Evolutionary conservation across 2,797 vertebrate genomes (phyloP).

Genomic region (Hyperoplus lanceolatus): DNA sequence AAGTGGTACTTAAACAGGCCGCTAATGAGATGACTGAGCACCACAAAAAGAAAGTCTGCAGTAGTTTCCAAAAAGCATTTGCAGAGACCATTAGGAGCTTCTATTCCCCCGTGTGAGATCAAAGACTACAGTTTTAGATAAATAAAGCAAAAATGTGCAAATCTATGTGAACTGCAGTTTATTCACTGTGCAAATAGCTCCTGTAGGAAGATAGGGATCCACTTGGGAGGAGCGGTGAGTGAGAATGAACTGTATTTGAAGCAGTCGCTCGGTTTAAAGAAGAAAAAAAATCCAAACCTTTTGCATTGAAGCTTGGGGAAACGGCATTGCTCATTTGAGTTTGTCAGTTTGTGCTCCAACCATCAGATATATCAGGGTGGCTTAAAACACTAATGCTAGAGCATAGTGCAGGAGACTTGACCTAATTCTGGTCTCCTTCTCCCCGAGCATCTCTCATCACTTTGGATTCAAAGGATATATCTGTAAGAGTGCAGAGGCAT

Average conservation of each 20-base stretch:
- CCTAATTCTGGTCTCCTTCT: slow-evolving; percentile 75
- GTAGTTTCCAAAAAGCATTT: slow-evolving; percentile 35
- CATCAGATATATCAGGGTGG: slow-evolving; percentile 61
- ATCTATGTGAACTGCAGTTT: slow-evolving; percentile 35
- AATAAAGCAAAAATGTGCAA: slow-evolving; percentile 44
- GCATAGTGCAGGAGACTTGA: slow-evolving; percentile 71
- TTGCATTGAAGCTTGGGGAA: slow-evolving; percentile 19
- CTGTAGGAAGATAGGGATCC: slow-evolving; percentile 10
- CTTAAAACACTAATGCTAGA: slow-evolving; percentile 67
- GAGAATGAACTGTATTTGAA: slow-evolving; percentile 23
- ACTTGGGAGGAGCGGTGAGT: slow-evolving; percentile 11
- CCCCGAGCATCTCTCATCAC: slow-evolving; percentile 57
- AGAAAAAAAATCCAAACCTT: slow-evolving; percentile 25
- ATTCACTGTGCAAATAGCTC: slow-evolving; percentile 44
- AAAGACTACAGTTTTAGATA: slow-evolving; percentile 57
- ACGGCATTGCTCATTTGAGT: slow-evolving; percentile 45
- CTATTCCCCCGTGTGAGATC: slow-evolving; percentile 29
- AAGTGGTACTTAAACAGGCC: not conserved
- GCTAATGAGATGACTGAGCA: slow-evolving; percentile 8
- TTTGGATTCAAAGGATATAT: slow-evolving; percentile 67
- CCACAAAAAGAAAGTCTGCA: slow-evolving; percentile 10
- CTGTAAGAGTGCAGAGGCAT: slow-evolving; percentile 46
- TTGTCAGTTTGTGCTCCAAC: slow-evolving; percentile 50
- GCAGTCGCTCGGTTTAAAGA: slow-evolving; percentile 2
- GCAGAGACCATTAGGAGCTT: slow-evolving; percentile 24